These are phyloP conservation scores for Neosilurus hyrtlii DNA, from an alignment of 2,797 vertebrate genomes.

Conservation along the genomic window DNA sequence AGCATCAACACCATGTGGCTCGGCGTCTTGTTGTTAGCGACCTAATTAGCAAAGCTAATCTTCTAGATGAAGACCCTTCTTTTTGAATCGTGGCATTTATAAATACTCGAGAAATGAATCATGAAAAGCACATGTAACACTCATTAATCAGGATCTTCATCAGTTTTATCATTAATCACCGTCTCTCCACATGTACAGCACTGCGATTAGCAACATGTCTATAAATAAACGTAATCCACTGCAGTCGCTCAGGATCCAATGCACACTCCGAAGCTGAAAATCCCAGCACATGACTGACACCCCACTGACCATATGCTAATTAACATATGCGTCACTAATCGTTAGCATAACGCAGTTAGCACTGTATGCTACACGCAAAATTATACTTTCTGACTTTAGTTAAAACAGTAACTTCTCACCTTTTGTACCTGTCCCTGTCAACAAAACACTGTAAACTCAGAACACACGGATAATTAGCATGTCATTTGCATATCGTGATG, in stretches of 20 bases:
- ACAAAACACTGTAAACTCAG: slow-evolving; percentile 34
- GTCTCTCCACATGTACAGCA: background rate
- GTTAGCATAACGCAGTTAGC: slow-evolving; percentile 20
- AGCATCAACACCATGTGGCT: slow-evolving; percentile 70
- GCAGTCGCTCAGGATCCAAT: background rate
- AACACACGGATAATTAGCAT: slow-evolving; percentile 23
- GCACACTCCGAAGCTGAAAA: background rate
- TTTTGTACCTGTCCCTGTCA: slow-evolving; percentile 86
- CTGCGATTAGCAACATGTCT: background rate
- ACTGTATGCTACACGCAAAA: background rate
- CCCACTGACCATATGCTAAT: slow-evolving; percentile 43
- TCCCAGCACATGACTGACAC: slow-evolving; percentile 3
- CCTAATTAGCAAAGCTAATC: slow-evolving; percentile 76
- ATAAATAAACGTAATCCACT: slow-evolving; percentile 13
- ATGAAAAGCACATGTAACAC: slow-evolving; percentile 52
- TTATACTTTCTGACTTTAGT: background rate
- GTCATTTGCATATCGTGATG: slow-evolving; percentile 34
- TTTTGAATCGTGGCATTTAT: slow-evolving; percentile 70
- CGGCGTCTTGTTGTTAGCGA: slow-evolving; percentile 68
- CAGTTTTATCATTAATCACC: slow-evolving; percentile 16
- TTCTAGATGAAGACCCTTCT: slow-evolving; percentile 57
- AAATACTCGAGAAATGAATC: slow-evolving; percentile 72
- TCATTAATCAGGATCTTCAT: slow-evolving; percentile 59
- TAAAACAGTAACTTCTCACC: slow-evolving; percentile 70
- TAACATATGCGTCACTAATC: slow-evolving; percentile 40